Conservation (phyloP, 2,113 vertebrate genomes). For the Oreocharis arfaki region DNA sequence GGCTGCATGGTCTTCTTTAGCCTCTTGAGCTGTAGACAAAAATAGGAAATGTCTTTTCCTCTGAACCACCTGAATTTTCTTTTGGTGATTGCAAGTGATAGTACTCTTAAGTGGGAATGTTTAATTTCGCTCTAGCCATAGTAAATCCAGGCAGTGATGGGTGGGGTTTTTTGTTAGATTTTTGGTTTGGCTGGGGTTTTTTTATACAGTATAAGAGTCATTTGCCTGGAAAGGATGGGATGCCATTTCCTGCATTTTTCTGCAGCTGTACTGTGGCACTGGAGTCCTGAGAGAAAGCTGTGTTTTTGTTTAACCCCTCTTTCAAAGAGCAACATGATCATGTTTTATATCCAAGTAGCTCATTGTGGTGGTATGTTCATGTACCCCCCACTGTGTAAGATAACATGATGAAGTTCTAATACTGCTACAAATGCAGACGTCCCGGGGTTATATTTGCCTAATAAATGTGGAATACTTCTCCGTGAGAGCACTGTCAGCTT, state of each 20-base stretch:
- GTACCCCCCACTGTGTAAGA: neutral
- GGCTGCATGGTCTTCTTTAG: neutral
- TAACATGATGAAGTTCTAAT: rapidly evolving
- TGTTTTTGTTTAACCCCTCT: neutral
- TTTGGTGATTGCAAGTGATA: neutral
- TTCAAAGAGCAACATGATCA: neutral
- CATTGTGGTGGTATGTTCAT: neutral
- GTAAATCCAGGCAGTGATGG: neutral
- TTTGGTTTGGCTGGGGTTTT: neutral
- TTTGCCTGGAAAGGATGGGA: neutral
- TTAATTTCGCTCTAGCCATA: neutral
- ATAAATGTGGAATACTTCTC: neutral
- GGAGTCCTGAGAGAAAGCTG: neutral
- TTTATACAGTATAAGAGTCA: neutral
- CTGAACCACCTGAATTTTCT: neutral
- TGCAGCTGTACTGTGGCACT: neutral
- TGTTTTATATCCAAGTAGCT: neutral
- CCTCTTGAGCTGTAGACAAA: neutral
- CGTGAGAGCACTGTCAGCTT: neutral
- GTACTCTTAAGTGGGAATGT: neutral
- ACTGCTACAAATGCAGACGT: neutral
- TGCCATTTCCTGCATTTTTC: neutral
- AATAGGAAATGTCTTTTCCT: neutral
- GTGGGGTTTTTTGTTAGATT: neutral
- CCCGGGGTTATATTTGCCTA: neutral